Conservation (phyloP, 2,888 invertebrate species). For the Erebia palarica region DNA sequence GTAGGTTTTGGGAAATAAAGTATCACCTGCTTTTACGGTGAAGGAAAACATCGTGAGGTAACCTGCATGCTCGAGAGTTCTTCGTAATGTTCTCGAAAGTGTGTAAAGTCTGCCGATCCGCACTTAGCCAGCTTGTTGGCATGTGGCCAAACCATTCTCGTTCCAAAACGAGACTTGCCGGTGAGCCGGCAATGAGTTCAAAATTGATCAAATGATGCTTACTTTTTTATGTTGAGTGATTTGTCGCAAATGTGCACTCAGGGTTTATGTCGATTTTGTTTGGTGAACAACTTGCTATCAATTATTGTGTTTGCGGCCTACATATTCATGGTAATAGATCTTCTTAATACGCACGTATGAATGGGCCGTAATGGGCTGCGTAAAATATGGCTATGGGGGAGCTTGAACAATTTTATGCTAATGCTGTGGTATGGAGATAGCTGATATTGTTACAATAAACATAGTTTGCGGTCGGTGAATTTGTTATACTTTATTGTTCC, state of each 20-base stretch:
- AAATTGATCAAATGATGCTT: too few relatives aligned
- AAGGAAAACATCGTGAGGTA: too few relatives aligned
- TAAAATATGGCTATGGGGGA: slow-evolving; percentile 6
- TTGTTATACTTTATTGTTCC: neutral
- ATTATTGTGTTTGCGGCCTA: slow-evolving; percentile 32
- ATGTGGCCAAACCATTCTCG: too few relatives aligned
- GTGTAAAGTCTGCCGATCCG: too few relatives aligned
- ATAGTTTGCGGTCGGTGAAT: slow-evolving; percentile 9
- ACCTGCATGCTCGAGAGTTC: too few relatives aligned
- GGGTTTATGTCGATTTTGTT: slow-evolving; percentile 18
- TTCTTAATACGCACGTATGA: slow-evolving; percentile 26
- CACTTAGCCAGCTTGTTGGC: too few relatives aligned
- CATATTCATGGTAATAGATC: slow-evolving; percentile 29
- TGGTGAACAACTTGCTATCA: slow-evolving; percentile 27
- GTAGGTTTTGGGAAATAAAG: too few relatives aligned
- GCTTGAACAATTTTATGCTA: slow-evolving; percentile 17
- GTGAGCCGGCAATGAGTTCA: too few relatives aligned
- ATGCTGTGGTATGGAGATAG: slow-evolving; percentile 5
- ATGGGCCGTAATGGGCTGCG: neutral
- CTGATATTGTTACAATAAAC: slow-evolving; percentile 23
- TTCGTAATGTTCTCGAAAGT: too few relatives aligned
- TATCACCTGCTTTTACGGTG: too few relatives aligned
- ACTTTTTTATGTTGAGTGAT: neutral
- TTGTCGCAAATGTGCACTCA: neutral
- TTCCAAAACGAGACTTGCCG: too few relatives aligned